Evolutionary conservation across 2,113 vertebrate species (phyloP).

Genomic region (Felis catus): DNA sequence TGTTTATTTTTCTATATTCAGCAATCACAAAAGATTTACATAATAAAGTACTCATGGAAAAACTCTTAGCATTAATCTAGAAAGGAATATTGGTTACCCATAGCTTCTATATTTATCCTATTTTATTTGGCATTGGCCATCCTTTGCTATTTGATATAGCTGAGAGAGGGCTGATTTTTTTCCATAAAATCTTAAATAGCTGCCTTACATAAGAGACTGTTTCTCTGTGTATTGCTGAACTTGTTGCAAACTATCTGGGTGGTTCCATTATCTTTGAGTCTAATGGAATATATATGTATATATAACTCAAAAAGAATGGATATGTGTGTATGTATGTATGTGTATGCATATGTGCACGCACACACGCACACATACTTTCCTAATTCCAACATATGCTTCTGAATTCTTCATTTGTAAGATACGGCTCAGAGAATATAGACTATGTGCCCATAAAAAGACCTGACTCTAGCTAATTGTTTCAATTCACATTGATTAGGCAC

Average conservation of each 20-base stretch:
- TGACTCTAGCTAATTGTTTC: conserved; percentile 25
- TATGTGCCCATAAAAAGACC: background rate
- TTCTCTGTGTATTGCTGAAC: background rate
- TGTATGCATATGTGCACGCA: background rate
- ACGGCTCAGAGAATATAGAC: background rate
- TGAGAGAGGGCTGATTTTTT: background rate
- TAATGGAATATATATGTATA: background rate
- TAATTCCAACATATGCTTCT: background rate
- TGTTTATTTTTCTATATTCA: background rate
- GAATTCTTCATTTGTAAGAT: background rate
- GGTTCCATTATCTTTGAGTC: background rate
- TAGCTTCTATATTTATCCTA: background rate
- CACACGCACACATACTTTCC: background rate
- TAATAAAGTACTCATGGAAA: background rate
- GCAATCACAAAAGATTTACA: background rate
- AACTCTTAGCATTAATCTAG: background rate
- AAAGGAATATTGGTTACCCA: background rate
- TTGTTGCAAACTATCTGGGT: background rate
- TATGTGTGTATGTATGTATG: background rate
- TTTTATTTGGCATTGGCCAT: background rate
- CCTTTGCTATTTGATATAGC: background rate
- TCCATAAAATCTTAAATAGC: background rate
- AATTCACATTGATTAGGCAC: background rate
- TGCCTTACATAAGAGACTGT: background rate
- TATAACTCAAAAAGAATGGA: background rate